Evolutionary conservation across 37 sponge, comb jelly and placozoan genomes (phyloP), one percentile per base, ranked within the genome.

Genomic region (Cliona cf. orientalis): DNA sequence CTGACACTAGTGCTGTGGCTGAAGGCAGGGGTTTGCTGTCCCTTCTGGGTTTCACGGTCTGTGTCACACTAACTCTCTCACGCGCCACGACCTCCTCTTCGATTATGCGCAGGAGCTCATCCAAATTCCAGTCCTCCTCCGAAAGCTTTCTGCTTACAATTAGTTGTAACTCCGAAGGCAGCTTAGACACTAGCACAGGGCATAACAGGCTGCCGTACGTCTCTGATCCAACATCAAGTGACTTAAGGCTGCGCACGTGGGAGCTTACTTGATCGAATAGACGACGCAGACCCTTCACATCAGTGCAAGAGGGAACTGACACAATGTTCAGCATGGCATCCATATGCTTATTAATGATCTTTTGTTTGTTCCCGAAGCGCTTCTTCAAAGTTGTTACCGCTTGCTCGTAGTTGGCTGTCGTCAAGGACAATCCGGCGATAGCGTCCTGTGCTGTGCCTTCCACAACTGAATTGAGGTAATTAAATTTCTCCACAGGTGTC

Each of bases 41-140:
- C n/a, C n/a, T n/a, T n/a, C n/a, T n/a, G n/a, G n/a, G n/a, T n/a
- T 69, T 69, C 70, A n/a, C n/a, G 41, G 41, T 17, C 41, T 69
- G 70, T 69, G 38, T 66, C 35, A 26, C 38, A 39, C 70, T n/a
- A 22, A 36, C 68, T 79, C 68, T 64, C 49, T 79, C 80, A 7
- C 80, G 28, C 7, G 80, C 80, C 28, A 23, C 68, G 29, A 67
- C 6, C 33, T 79, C 80, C 34, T n/a, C 53, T 1, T 46, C 26
- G 19, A 75, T 11, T 35, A 75, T 34, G n/a, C 6, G 29, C 56
- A 46, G 26, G 36, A 73, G 32, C 31, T 17, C 36, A 31, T 25
- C 34, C 58, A 73, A 33, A 17, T 73, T 25, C 74, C 74, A 73
- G 7, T 46, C 74, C 31, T 53, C 74, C 33, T 53, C 74, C 36